Evolutionary conservation across 2,113 vertebrate species (phyloP).

Genomic region (Amblyopsis rosae): DNA sequence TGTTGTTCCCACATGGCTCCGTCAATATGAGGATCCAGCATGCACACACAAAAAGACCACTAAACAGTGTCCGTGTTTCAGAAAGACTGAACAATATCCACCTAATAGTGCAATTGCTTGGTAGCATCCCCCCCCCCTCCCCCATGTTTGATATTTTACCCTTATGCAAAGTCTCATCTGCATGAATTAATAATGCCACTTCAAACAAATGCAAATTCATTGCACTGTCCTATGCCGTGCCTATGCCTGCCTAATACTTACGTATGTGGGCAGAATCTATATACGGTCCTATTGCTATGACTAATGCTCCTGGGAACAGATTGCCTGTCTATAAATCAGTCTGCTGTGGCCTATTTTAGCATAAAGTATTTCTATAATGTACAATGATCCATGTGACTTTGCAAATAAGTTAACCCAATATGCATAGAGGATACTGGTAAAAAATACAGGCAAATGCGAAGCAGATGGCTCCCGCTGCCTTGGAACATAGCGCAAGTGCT

Average conservation of each 20-base stretch:
- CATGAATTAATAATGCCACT: constrained; percentile 75
- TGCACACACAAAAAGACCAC: constrained; percentile 37
- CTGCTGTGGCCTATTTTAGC: constrained; percentile 45
- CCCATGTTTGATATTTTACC: constrained; percentile 36
- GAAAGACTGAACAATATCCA: constrained; percentile 30
- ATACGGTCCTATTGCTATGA: constrained; percentile 46
- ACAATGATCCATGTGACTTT: constrained; percentile 43
- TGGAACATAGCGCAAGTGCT: constrained; percentile 31
- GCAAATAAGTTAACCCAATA: constrained; percentile 24
- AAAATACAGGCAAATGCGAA: constrained; percentile 22
- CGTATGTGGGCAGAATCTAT: constrained; percentile 61
- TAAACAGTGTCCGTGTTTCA: constrained; percentile 29
- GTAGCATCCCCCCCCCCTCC: constrained; percentile 13
- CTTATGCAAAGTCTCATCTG: constrained; percentile 58
- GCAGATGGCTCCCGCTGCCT: constrained; percentile 37
- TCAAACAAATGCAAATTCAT: constrained; percentile 75
- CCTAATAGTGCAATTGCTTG: constrained; percentile 50
- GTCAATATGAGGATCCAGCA: constrained; percentile 29
- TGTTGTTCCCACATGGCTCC: constrained; percentile 39
- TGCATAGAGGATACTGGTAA: constrained; percentile 20
- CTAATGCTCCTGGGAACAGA: constrained; percentile 41
- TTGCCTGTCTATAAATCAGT: constrained; percentile 42
- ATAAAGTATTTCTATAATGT: constrained; percentile 48
- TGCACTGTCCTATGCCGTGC: constrained; percentile 66
- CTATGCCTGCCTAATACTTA: constrained; percentile 59